phyloP scores from a whole-genome alignment of 2,113 vertebrate species.

The Maccullochella peelii region DNA sequence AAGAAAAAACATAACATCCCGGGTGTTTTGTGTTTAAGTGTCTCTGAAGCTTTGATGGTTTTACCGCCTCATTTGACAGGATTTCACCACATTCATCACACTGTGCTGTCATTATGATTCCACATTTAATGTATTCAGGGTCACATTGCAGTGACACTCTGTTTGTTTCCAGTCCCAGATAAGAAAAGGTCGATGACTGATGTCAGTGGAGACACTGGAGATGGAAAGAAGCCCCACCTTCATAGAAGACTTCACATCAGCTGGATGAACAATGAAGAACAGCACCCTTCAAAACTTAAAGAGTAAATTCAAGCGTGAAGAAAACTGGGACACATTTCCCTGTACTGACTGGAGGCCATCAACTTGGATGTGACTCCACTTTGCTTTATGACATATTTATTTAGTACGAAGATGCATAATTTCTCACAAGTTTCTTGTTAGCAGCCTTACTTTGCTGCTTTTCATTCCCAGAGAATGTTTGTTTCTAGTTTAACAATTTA shows the following conservation, averaged over 20 bases:
- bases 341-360: not conserved
- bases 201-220: not conserved
- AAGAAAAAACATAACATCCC: too few species aligned
- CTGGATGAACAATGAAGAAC: not conserved
- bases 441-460: not conserved
- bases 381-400: not conserved
- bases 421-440: not conserved
- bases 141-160: not conserved
- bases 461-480: not conserved
- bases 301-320: not conserved
- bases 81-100: too few species aligned
- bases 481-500: not conserved
- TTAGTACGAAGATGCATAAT: not conserved
- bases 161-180: constrained; percentile 80
- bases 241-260: not conserved
- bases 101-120: too few species aligned
- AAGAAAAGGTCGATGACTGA: constrained; percentile 77
- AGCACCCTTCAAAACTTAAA: not conserved
- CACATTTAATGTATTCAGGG: too few species aligned
- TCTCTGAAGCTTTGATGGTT: too few species aligned
- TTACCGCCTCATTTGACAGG: too few species aligned
- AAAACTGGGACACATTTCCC: not conserved
- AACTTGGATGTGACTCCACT: not conserved
- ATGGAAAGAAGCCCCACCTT: not conserved
- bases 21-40: too few species aligned